Percentiles rank a stretch among this genome's conserved stretches.
Conservation (phyloP, 2,888 invertebrate genomes). For the Machimus atricapillus region DNA sequence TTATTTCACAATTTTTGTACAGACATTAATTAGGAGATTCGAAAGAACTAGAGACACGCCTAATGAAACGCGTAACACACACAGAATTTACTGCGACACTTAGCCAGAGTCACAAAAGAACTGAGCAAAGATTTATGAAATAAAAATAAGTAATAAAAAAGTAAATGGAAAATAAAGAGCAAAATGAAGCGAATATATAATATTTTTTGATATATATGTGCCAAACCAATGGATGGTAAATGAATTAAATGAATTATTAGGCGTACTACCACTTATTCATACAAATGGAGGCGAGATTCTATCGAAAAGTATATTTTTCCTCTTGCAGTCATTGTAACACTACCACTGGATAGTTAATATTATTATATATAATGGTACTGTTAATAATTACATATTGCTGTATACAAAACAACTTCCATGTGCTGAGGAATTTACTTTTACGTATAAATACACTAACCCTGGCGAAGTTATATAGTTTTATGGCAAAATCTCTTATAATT, state of each 20-base stretch:
- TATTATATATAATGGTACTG: conserved; percentile 16
- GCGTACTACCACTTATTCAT: conserved; percentile 23
- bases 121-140: conserved; percentile 31
- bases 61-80: neutral
- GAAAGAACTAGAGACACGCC: neutral
- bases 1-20: neutral
- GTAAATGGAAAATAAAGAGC: neutral
- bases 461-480: neutral
- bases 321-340: conserved; percentile 18
- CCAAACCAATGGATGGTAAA: conserved; percentile 12
- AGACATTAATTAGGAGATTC: neutral
- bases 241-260: conserved; percentile 10
- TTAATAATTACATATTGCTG: conserved; percentile 27
- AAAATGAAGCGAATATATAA: conserved; percentile 7
- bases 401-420: conserved; percentile 19
- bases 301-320: conserved; percentile 32
- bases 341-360: conserved; percentile 19
- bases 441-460: neutral
- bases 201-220: conserved; percentile 41
- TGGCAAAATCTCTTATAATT: neutral
- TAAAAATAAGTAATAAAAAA: conserved; percentile 2
- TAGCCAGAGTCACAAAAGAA: conserved; percentile 12
- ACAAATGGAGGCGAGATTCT: conserved; percentile 19
- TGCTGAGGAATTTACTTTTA: conserved; percentile 33
- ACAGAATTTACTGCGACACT: conserved; percentile 8